A percentile compares a stretch with the other conserved stretches of the same genome.
Conservation (phyloP, 2,113 vertebrate genomes). For the Origma solitaria region DNA sequence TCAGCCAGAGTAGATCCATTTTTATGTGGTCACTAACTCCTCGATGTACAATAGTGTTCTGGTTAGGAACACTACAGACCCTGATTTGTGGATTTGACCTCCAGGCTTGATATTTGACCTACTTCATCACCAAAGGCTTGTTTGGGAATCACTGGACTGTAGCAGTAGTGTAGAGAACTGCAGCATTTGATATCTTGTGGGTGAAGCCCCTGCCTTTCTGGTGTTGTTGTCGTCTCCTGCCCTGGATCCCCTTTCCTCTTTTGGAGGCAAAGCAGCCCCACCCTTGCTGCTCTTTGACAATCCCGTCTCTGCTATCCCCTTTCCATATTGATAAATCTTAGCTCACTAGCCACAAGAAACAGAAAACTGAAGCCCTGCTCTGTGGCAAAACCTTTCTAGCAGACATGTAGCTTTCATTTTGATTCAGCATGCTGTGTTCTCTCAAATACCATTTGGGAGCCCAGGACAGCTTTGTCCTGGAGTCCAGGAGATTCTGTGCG, state of each 20-base stretch:
- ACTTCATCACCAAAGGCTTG: background rate
- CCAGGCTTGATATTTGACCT: background rate
- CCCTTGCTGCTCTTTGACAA: background rate
- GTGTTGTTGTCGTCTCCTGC: background rate
- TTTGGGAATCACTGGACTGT: background rate
- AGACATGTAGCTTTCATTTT: background rate
- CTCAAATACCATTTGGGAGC: background rate
- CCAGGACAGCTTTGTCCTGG: background rate
- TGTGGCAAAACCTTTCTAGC: background rate
- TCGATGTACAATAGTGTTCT: background rate
- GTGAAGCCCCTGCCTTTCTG: background rate
- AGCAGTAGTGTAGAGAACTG: background rate
- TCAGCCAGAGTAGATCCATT: background rate
- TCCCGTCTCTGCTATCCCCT: background rate
- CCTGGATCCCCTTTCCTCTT: background rate
- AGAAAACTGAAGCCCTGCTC: background rate
- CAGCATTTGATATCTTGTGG: accelerated
- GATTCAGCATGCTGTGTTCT: background rate
- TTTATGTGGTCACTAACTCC: background rate
- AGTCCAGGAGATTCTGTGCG: background rate
- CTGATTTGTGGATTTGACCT: background rate
- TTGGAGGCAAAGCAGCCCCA: background rate
- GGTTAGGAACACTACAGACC: background rate
- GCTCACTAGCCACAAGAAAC: background rate
- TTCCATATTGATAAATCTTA: background rate